A percentile compares a stretch with the other conserved stretches of the same genome.
Evolutionary conservation across 2,888 invertebrate species (phyloP).

Genomic region (Cerceris ruficornis): DNA sequence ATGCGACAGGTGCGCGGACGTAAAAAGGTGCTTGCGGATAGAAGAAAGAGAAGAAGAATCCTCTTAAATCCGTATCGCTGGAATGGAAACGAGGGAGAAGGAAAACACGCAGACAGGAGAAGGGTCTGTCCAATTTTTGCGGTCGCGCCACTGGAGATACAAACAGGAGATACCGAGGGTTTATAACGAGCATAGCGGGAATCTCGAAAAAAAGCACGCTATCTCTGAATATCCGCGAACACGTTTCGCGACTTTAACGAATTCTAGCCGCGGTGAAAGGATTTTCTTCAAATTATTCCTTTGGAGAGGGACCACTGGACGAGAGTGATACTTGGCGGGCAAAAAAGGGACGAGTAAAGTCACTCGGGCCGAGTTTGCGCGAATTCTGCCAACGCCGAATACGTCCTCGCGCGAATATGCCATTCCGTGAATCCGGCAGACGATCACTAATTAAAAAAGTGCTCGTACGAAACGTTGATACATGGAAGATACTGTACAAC

Average conservation of each 20-base stretch:
- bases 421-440: not conserved
- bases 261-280: constrained; percentile 14
- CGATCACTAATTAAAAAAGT: too few species aligned
- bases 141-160: constrained; percentile 24
- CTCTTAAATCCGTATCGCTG: not conserved
- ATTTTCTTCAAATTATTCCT: constrained; percentile 35
- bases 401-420: not conserved
- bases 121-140: constrained; percentile 39
- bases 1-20: too few species aligned
- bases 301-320: constrained; percentile 4
- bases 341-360: not conserved
- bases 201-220: constrained; percentile 1
- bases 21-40: too few species aligned
- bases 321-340: not conserved
- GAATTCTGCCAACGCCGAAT: constrained; percentile 23
- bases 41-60: not conserved
- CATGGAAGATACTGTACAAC: too few species aligned
- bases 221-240: constrained; percentile 5
- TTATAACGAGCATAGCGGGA: constrained; percentile 22
- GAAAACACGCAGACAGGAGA: not conserved
- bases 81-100: not conserved
- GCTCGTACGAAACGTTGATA: not conserved
- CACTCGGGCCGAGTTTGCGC: constrained; percentile 12
- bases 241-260: constrained; percentile 36
- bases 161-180: not conserved